These are phyloP conservation scores for Aromia moschata DNA, from an alignment of 2,888 invertebrate genomes.

Conservation along the genomic window DNA sequence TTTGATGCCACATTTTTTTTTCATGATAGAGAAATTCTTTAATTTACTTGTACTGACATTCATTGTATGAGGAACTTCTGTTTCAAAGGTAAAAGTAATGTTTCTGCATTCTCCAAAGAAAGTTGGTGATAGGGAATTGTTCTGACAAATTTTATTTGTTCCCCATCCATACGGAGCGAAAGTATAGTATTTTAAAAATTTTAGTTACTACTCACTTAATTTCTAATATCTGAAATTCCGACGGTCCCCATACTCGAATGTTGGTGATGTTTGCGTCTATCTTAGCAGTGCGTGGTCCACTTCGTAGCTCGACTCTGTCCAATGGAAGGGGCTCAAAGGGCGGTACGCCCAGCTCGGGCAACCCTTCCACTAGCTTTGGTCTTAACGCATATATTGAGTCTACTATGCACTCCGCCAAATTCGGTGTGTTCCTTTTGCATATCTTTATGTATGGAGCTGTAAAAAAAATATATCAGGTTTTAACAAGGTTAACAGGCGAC, in stretches of 20 bases:
- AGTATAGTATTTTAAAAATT: not conserved
- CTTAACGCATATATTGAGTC: constrained; percentile 57
- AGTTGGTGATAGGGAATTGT: not conserved
- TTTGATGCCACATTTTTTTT: too few species aligned
- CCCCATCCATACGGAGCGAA: not conserved
- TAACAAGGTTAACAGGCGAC: too few species aligned
- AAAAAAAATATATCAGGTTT: constrained; percentile 36
- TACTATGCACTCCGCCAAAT: constrained; percentile 58
- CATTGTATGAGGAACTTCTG: too few species aligned
- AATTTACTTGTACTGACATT: not conserved
- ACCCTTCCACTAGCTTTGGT: constrained; percentile 57
- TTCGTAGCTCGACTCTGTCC: constrained; percentile 51
- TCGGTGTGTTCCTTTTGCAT: constrained; percentile 55
- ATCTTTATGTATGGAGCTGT: constrained; percentile 58
- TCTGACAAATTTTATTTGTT: not conserved
- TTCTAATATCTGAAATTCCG: constrained; percentile 69
- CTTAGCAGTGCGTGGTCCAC: constrained; percentile 56
- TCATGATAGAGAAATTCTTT: not conserved
- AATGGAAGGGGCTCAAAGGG: constrained; percentile 64
- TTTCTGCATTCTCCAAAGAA: not conserved
- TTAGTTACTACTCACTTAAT: constrained; percentile 67
- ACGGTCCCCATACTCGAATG: constrained; percentile 69
- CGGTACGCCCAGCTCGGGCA: constrained; percentile 67
- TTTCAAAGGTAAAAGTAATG: not conserved
- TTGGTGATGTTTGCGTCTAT: constrained; percentile 71